Percentiles rank a stretch among this genome's conserved stretches.
Evolutionary conservation across 1,140 invertebrate species (phyloP).

Genomic region (Cherax destructor): DNA sequence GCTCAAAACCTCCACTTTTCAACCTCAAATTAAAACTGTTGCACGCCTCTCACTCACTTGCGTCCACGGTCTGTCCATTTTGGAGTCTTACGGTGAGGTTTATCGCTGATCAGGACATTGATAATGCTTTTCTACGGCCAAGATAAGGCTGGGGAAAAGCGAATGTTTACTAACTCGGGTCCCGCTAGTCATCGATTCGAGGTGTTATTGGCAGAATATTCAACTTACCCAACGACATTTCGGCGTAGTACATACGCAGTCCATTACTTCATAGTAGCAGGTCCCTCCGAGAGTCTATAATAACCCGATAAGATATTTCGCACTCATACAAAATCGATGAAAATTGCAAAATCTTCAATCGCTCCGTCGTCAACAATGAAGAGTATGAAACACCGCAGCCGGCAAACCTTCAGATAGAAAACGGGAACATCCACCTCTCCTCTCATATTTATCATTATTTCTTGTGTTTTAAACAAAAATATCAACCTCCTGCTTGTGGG

Average conservation of each 20-base stretch:
- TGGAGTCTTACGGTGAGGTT: not conserved
- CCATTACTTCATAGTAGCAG: constrained; percentile 62
- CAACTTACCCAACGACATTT: constrained; percentile 66
- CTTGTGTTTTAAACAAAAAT: constrained; percentile 15
- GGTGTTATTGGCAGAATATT: constrained; percentile 31
- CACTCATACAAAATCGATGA: constrained; percentile 60
- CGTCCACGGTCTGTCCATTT: not conserved
- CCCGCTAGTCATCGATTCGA: constrained; percentile 52
- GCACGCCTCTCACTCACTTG: constrained; percentile 14
- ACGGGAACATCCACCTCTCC: constrained; percentile 23
- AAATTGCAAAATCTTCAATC: constrained; percentile 57
- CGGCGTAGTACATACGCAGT: constrained; percentile 40
- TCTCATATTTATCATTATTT: constrained; percentile 15
- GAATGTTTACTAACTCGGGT: constrained; percentile 55
- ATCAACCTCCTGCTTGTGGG: no score
- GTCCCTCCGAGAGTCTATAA: constrained; percentile 15
- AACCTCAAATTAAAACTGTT: not conserved
- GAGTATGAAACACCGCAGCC: constrained; percentile 55
- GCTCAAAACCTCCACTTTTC: constrained; percentile 26
- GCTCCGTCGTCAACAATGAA: constrained; percentile 64
- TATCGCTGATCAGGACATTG: not conserved
- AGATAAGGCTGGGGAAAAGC: constrained; percentile 26
- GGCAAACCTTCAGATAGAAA: constrained; percentile 42
- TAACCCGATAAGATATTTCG: constrained; percentile 10
- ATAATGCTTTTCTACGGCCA: not conserved